Base-by-base conservation (phyloP, 35 echinoderm and acorn worm genomes). In the Apostichopus californicus region DNA sequence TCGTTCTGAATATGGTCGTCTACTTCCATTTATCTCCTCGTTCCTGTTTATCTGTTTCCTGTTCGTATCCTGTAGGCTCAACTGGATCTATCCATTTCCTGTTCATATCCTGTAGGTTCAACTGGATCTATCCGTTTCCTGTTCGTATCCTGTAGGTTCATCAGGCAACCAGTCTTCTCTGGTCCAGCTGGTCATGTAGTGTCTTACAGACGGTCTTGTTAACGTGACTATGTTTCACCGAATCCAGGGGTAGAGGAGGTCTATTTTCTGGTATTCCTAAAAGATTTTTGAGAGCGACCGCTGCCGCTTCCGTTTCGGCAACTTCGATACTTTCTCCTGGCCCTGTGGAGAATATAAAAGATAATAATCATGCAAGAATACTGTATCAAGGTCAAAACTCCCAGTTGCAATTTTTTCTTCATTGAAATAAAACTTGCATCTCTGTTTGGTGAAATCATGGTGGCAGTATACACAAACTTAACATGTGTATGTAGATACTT, bases 231-330 rank as follows among this genome's bases (percentile, higher is more conserved):
- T 93, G 92, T 57, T 63, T 93, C 4, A 54, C 54, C 25, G 94
- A 73, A 57, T 96, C 97, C 23, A 99, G 22, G 4, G 97, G 97
- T 5, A 99, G 83, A 13, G 97, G 97, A 12, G 95, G 97, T 73
- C 93, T 93, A 20, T 93, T 94, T 78, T 99, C 97, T 8, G 95
- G 90, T 8, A 92, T 95, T 9, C 92, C 93, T 72, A 94, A 91
- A 6, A 95, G 26, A n/a, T 99, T 93, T 66, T 92, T 96, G 14
- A 96, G 83, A 9, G 95, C 95, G 14, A 96, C 97, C 18, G 93
- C 59, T 13, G 97, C 90, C 5, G 95, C 97, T 77, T 99, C 95
- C 56, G 96, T 95, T 86, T 99, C 97, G 46, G 97, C 97, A 14
- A 82, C 88, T 59, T 85, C 72, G 14, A 96, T 22, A 13, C 93